A percentile compares a stretch with the other conserved stretches of the same genome.
Evolutionary conservation across 2,113 vertebrate genomes (phyloP).

Genomic region (Plectropomus leopardus): DNA sequence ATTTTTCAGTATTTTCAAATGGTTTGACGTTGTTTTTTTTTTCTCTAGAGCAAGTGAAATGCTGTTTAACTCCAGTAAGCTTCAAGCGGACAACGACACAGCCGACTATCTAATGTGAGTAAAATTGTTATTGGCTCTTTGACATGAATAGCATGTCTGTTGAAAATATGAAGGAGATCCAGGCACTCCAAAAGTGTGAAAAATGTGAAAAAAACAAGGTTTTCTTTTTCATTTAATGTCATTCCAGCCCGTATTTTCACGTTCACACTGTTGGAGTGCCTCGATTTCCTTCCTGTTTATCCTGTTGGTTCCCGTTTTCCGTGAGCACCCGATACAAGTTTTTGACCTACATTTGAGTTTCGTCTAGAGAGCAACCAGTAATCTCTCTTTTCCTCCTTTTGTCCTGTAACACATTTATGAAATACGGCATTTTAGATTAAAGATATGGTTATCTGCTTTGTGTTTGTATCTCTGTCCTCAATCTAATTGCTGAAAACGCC

Average conservation of each 20-base stretch:
- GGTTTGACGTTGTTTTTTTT: background rate
- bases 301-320: too few species aligned
- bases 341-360: too few species aligned
- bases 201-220: too few species aligned
- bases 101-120: slow-evolving; percentile 92
- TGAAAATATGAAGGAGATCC: too few species aligned
- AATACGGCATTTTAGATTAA: background rate
- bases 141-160: background rate
- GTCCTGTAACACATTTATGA: background rate
- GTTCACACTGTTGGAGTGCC: too few species aligned
- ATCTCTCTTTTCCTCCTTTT: too few species aligned
- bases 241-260: too few species aligned
- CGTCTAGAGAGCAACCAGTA: too few species aligned
- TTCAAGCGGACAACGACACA: slow-evolving; percentile 82
- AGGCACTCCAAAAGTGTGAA: too few species aligned
- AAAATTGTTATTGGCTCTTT: background rate
- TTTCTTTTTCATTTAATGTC: too few species aligned
- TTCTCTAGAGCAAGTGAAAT: slow-evolving; percentile 77
- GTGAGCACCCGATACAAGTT: too few species aligned
- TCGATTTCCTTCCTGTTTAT: too few species aligned
- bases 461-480: background rate
- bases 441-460: background rate
- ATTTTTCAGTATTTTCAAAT: background rate
- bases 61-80: slow-evolving; percentile 82
- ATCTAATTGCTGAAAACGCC: background rate